Evolutionary conservation across 2,797 vertebrate species (phyloP).

Genomic region (Fundulus diaphanus): DNA sequence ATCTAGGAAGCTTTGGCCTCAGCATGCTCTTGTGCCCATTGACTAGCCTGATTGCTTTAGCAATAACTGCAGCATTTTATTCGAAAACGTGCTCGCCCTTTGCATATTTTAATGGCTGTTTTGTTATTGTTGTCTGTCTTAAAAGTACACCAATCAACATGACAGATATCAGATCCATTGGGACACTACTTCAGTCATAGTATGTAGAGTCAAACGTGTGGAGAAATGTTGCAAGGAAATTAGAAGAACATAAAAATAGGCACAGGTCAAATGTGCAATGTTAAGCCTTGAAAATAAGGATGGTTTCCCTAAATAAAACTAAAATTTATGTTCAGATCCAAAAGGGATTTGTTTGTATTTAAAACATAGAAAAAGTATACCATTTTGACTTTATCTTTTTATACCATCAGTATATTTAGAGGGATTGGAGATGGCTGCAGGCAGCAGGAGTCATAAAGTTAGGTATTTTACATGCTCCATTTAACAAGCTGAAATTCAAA

Average conservation of each 20-base stretch:
- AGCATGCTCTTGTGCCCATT: conserved; percentile 22
- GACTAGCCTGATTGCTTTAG: no score
- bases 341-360: conserved; percentile 16
- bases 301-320: neutral
- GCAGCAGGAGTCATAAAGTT: conserved; percentile 45
- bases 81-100: no score
- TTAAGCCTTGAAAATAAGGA: neutral
- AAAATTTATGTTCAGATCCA: neutral
- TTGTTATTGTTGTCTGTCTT: no score
- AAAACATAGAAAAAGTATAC: conserved; percentile 1
- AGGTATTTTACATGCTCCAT: conserved; percentile 46
- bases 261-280: neutral
- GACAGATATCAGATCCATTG: conserved; percentile 37
- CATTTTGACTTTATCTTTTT: conserved; percentile 13
- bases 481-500: conserved; percentile 50
- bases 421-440: conserved; percentile 32
- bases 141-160: no score
- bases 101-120: no score
- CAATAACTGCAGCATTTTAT: no score
- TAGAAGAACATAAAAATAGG: neutral
- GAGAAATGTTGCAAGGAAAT: conserved; percentile 23
- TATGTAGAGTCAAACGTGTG: conserved; percentile 10
- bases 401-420: conserved; percentile 31
- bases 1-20: conserved; percentile 13
- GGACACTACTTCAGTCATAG: conserved; percentile 12